Conservation (phyloP, 2,888 invertebrate genomes). For the Geotrupes spiniger region DNA sequence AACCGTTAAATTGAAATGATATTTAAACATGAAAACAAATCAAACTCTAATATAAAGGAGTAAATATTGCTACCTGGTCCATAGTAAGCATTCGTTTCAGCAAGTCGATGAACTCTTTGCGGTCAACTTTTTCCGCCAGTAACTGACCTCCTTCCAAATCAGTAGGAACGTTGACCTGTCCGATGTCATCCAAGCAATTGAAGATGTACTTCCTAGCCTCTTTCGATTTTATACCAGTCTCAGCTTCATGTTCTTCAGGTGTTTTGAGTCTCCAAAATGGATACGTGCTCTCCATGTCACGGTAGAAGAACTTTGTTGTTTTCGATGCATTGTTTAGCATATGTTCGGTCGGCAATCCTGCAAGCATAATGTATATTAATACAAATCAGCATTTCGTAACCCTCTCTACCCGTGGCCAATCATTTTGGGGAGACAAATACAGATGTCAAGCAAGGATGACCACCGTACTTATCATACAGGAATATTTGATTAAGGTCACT, state of each 20-base stretch:
- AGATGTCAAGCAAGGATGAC: too few species aligned
- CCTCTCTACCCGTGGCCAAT: too few species aligned
- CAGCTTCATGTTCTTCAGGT: conserved; percentile 96
- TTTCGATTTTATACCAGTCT: conserved; percentile 97
- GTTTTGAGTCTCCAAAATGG: conserved; percentile 88
- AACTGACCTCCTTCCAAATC: conserved; percentile 96
- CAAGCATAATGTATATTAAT: conserved; percentile 2
- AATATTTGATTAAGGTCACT: too few species aligned
- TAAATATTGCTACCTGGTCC: conserved; percentile 77
- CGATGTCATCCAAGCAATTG: conserved; percentile 98
- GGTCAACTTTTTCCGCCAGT: conserved; percentile 94
- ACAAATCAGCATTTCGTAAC: neutral
- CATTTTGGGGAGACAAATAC: too few species aligned
- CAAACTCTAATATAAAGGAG: conserved; percentile 9
- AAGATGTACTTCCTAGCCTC: conserved; percentile 99
- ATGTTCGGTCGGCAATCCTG: conserved; percentile 92
- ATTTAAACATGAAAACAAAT: too few species aligned
- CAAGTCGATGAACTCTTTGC: conserved; percentile 96
- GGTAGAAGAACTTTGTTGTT: conserved; percentile 96
- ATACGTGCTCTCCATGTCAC: conserved; percentile 90
- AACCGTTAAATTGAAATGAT: conserved; percentile 14
- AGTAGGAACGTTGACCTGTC: conserved; percentile 93
- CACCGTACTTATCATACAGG: too few species aligned
- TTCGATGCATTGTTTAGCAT: conserved; percentile 98
- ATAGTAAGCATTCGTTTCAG: conserved; percentile 97